Conservation (phyloP, 2,113 vertebrate species). For the human region GRCh38 chr4:175364001-175364500, state of each 20-base stretch:
- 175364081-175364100: background rate
- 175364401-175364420: background rate
- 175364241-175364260: background rate
- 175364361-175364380: background rate
- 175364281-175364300: background rate
- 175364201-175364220: background rate
- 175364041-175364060: background rate
- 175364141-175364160: background rate
- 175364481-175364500: background rate
- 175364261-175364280: background rate
- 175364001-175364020: background rate
- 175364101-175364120: background rate
- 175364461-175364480: background rate
- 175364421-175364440: background rate
- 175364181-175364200: fast-evolving
- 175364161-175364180: too few species aligned
- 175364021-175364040: background rate
- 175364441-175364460: background rate
- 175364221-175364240: background rate
- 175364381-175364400: background rate
- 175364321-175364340: background rate
- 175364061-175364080: background rate
- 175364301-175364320: background rate
- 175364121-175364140: background rate
- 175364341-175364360: background rate